Base-by-base conservation (phyloP, 2,888 invertebrate genomes). In the Poecilobothrus nobilitatus region DNA sequence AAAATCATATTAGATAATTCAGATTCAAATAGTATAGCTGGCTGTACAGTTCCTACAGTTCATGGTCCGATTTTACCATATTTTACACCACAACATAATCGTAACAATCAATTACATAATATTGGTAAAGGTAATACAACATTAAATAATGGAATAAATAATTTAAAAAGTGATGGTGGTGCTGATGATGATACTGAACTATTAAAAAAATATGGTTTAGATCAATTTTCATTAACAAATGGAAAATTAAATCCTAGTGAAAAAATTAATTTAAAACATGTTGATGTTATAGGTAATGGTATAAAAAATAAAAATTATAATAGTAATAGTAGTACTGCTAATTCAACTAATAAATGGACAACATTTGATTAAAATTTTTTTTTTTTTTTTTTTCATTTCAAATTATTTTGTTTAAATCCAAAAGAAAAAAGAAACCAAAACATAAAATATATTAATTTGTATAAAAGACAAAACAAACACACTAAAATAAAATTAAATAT, bases 21-120 rank as follows among this genome's bases (percentile, higher is more conserved):
- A 21, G 20, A 67, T 62, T 34, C n/a, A 34, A 22, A 67, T 71
- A 27, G 68, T 70, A 65, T 63, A 27, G 33, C 27, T n/a, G 65
- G 65, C 18, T 65, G 65, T 37, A 67, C 18, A 22, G 34, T 65
- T 63, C 53, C 68, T 21, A 21, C 68, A 33, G 66, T 77, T 65
- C 78, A 75, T 70, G 85, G 85, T 78, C 85, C 85, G 1, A 72
- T 84, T 3, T 84, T 85, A 74, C 83, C 84, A 1, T 84, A 84
- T 72, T 84, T 83, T 73, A 79, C 83, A 67, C 84, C 84, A 21
- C 78, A 80, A 69, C 79, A 80, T 71, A 34, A 41, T 34, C 53
- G 37, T n/a, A 15, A 65, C 53, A 53, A 61, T 67, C 67, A 61
- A 20, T 21, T n/a, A 18, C 12, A 15, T 41, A 4, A 2, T 27